Conservation (phyloP, 2,113 vertebrate species). For the Laterallus jamaicensis region DNA sequence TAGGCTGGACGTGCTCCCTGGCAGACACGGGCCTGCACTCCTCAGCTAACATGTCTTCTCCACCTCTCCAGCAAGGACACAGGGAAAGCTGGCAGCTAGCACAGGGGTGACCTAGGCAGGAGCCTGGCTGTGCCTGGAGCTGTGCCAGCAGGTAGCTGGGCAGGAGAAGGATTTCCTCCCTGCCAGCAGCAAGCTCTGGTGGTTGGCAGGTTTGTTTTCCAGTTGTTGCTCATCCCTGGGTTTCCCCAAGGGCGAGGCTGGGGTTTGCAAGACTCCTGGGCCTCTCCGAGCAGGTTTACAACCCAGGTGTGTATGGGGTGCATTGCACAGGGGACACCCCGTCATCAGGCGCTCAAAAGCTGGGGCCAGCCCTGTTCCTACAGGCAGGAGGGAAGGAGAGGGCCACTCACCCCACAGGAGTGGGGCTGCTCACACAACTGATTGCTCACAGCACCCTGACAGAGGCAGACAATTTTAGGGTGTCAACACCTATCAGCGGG, state of each 20-base stretch:
- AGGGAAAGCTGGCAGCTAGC: neutral
- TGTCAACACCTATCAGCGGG: neutral
- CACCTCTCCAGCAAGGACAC: neutral
- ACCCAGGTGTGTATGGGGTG: accelerated
- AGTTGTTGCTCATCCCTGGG: neutral
- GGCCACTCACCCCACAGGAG: accelerated
- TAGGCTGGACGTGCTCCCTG: neutral
- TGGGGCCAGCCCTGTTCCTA: accelerated
- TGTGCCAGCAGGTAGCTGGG: neutral
- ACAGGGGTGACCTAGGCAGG: conserved; percentile 16
- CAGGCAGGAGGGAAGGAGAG: neutral
- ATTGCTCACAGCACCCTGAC: neutral
- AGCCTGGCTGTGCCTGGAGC: conserved; percentile 20
- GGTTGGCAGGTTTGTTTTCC: conserved; percentile 24
- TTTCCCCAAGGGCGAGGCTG: conserved; percentile 7
- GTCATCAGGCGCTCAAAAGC: neutral
- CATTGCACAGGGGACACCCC: neutral
- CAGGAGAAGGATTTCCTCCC: neutral
- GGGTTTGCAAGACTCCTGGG: neutral
- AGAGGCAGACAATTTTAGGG: neutral
- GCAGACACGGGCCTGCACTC: neutral
- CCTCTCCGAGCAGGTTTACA: neutral
- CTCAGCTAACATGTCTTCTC: neutral
- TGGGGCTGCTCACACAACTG: neutral
- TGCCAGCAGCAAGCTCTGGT: conserved; percentile 27